Percentiles rank a stretch among this genome's conserved stretches.
phyloP scores from a whole-genome alignment of 2,797 vertebrate species.

The Netta rufina region DNA sequence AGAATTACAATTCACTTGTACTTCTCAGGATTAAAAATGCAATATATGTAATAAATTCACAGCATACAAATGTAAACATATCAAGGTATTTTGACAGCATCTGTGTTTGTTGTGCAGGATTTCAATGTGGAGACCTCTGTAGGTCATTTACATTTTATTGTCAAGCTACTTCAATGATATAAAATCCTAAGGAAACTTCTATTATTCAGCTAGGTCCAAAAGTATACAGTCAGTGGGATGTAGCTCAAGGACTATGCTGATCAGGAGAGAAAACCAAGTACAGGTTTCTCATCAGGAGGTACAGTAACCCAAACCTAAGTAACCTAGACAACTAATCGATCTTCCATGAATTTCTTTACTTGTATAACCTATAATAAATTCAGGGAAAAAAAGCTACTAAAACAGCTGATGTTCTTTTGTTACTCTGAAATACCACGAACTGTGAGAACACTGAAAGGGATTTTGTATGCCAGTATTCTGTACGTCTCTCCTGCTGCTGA shows the following conservation, averaged over 20 bases:
- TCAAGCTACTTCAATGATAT: neutral
- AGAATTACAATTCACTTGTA: constrained; percentile 42
- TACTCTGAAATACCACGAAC: neutral
- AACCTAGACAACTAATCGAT: accelerated
- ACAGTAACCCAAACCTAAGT: neutral
- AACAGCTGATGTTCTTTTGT: neutral
- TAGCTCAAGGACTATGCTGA: neutral
- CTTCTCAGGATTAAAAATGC: constrained; percentile 57
- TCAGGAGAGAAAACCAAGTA: neutral
- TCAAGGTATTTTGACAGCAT: neutral
- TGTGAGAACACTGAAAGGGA: neutral
- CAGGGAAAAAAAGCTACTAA: neutral
- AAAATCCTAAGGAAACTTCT: neutral
- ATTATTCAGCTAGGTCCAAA: neutral
- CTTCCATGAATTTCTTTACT: neutral
- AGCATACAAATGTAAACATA: neutral
- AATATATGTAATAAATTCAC: constrained; percentile 20
- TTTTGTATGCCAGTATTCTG: neutral
- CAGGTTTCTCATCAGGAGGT: neutral
- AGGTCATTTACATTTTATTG: neutral
- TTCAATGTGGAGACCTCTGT: neutral
- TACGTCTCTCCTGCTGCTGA: neutral
- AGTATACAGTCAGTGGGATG: neutral
- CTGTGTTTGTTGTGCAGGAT: neutral
- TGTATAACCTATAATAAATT: neutral